Percentiles rank a stretch among this genome's conserved stretches.
Conservation (phyloP, 1,140 invertebrate species). For the Zaprionus davidi region DNA sequence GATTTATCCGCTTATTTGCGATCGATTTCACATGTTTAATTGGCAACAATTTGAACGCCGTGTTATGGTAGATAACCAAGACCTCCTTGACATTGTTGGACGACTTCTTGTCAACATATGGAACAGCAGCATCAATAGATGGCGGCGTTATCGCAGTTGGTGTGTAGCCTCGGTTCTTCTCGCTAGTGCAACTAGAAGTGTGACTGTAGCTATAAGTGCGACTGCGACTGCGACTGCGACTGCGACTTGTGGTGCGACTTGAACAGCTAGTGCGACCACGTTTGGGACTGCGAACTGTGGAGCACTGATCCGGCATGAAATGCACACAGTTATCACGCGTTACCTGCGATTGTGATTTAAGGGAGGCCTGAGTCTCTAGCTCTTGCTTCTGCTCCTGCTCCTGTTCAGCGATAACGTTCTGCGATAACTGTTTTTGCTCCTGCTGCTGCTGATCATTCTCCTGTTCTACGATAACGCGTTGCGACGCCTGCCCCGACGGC, state of each 20-base stretch:
- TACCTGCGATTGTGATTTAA: no score
- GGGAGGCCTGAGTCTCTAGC: not conserved
- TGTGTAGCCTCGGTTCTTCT: not conserved
- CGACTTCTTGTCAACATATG: no score
- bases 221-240: not conserved
- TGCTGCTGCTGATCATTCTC: not conserved
- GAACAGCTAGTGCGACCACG: not conserved
- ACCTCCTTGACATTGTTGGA: not conserved
- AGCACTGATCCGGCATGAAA: not conserved
- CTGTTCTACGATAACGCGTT: not conserved
- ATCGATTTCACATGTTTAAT: not conserved
- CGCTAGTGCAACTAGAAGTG: not conserved
- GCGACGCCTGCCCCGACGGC: not conserved
- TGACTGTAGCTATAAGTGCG: not conserved
- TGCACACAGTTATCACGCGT: not conserved
- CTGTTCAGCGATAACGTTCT: not conserved
- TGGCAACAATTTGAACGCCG: not conserved
- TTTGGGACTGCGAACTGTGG: not conserved
- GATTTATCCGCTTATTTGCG: not conserved
- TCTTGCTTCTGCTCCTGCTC: not conserved
- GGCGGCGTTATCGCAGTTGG: not conserved
- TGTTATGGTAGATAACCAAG: not conserved
- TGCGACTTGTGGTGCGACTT: not conserved
- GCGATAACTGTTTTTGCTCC: not conserved
- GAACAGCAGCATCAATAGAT: not conserved